Percentiles rank a stretch among this genome's conserved stretches.
Evolutionary conservation across 2,797 vertebrate genomes (phyloP).

Genomic region (Glyptemys insculpta): DNA sequence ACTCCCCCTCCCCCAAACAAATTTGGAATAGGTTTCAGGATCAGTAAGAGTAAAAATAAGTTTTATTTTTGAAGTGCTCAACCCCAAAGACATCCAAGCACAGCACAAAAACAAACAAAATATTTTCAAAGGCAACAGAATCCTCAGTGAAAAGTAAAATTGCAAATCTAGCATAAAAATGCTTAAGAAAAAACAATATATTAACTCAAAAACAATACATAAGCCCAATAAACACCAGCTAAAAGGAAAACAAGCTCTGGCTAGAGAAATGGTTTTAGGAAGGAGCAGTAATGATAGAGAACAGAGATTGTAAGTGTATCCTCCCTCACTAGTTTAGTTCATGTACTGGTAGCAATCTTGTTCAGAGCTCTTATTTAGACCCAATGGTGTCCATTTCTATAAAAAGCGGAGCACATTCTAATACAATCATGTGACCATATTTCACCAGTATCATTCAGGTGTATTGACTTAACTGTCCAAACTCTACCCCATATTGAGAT

Average conservation of each 20-base stretch:
- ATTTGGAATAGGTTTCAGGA: conserved; percentile 51
- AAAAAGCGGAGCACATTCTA: neutral
- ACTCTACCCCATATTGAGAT: neutral
- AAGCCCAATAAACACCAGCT: neutral
- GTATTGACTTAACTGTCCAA: neutral
- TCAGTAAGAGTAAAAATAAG: neutral
- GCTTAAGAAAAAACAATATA: neutral
- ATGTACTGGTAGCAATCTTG: neutral
- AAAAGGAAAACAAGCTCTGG: neutral
- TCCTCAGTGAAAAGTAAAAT: neutral
- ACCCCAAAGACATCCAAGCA: neutral
- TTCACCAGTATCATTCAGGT: neutral
- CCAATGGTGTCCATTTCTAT: neutral
- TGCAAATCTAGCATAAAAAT: neutral
- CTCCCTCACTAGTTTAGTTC: neutral
- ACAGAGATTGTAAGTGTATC: neutral
- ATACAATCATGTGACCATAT: neutral
- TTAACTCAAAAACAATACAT: neutral
- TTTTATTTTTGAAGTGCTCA: conserved; percentile 10
- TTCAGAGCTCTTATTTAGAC: neutral
- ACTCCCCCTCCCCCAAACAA: neutral
- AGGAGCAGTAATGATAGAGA: neutral
- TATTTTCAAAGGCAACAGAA: neutral
- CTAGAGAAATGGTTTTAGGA: neutral
- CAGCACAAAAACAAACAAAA: conserved; percentile 1